Percentiles rank a stretch among this genome's conserved stretches.
phyloP scores from a whole-genome alignment of 2,888 invertebrate genomes.

The Mythimna loreyi region DNA sequence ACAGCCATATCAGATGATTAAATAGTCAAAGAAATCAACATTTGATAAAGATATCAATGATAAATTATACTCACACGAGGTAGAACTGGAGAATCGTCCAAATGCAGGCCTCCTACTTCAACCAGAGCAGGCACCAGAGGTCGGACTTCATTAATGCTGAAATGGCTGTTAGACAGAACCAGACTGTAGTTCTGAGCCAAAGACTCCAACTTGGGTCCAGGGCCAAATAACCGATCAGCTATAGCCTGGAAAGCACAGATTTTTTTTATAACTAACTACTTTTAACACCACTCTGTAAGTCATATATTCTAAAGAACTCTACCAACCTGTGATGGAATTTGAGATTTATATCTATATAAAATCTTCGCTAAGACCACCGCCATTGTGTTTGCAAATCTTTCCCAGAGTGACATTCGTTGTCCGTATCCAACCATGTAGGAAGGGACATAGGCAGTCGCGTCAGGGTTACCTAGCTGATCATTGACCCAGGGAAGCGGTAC shows the following conservation, averaged over 20 bases:
- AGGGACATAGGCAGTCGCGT: slow-evolving; percentile 90
- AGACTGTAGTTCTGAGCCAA: slow-evolving; percentile 89
- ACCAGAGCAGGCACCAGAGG: slow-evolving; percentile 89
- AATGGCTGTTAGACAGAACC: slow-evolving; percentile 90
- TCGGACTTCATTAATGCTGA: slow-evolving; percentile 90
- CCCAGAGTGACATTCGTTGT: slow-evolving; percentile 86
- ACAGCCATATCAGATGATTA: slow-evolving; percentile 13
- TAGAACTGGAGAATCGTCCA: slow-evolving; percentile 84
- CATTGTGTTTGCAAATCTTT: slow-evolving; percentile 86
- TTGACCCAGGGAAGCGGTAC: slow-evolving; percentile 90
- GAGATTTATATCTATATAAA: slow-evolving; percentile 83
- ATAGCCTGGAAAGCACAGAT: slow-evolving; percentile 77
- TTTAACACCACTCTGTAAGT: not conserved
- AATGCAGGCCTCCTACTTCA: slow-evolving; percentile 91
- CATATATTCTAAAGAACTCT: not conserved
- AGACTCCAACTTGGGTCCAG: slow-evolving; percentile 82
- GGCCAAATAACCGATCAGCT: slow-evolving; percentile 88
- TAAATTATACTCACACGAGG: slow-evolving; percentile 80
- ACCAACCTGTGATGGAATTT: slow-evolving; percentile 83
- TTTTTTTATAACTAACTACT: slow-evolving; percentile 15
- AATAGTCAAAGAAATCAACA: slow-evolving; percentile 16
- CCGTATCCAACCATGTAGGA: slow-evolving; percentile 89
- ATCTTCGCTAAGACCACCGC: slow-evolving; percentile 82
- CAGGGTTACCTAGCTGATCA: slow-evolving; percentile 90
- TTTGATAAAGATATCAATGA: slow-evolving; percentile 6